Evolutionary conservation across 1,140 invertebrate genomes (phyloP).

Genomic region (Drosophila teissieri): DNA sequence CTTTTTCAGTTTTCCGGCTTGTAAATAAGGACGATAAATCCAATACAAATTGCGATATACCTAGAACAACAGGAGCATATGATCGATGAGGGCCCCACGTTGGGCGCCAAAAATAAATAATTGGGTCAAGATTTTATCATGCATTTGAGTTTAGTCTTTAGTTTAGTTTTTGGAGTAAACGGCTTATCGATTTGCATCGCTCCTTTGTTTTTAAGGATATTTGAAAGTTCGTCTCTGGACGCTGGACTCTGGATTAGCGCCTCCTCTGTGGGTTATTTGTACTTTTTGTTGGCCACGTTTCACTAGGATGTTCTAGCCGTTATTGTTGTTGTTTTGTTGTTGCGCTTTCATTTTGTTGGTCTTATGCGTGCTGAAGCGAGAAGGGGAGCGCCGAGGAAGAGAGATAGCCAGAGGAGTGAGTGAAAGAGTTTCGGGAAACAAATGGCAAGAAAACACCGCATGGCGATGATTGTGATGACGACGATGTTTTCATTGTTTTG

Average conservation of each 20-base stretch:
- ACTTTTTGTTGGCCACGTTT: slow-evolving; percentile 50
- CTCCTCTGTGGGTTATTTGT: slow-evolving; percentile 39
- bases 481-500: slow-evolving; percentile 81
- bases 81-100: neutral
- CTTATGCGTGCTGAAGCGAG: slow-evolving; percentile 32
- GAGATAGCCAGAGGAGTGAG: slow-evolving; percentile 28
- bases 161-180: neutral
- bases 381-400: neutral
- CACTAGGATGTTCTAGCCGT: slow-evolving; percentile 36
- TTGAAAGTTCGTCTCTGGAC: neutral
- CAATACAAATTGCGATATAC: too few relatives aligned
- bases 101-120: slow-evolving; percentile 2
- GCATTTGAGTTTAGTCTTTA: neutral
- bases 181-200: neutral
- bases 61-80: neutral
- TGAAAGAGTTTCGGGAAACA: slow-evolving; percentile 55
- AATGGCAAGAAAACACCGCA: slow-evolving; percentile 78
- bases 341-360: slow-evolving; percentile 35
- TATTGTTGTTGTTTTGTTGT: slow-evolving; percentile 50
- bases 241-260: neutral
- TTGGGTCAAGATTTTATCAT: neutral
- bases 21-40: too few relatives aligned
- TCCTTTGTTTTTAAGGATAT: slow-evolving; percentile 11
- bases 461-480: slow-evolving; percentile 81
- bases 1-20: too few relatives aligned